phyloP scores from a whole-genome alignment of 2,113 vertebrate genomes.

The Pelvicachromis taeniatus region DNA sequence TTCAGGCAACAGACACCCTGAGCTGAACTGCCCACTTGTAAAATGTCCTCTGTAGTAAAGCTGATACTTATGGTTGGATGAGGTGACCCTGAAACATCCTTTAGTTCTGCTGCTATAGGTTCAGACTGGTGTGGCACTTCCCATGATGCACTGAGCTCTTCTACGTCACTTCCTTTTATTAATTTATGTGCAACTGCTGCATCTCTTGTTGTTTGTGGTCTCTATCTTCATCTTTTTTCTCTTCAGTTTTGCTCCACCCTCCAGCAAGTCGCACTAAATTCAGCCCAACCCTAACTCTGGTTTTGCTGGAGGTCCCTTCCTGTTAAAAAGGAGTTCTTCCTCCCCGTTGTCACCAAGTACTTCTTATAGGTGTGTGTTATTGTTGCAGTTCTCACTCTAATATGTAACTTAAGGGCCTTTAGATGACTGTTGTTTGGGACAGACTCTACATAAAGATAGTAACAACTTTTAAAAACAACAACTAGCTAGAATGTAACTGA shows the following conservation, averaged over 20 bases:
- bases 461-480: neutral
- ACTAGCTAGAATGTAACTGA: neutral
- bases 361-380: neutral
- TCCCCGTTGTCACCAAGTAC: neutral
- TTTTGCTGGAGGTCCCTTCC: neutral
- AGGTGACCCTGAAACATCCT: neutral
- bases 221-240: neutral
- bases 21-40: neutral
- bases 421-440: neutral
- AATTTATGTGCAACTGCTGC: neutral
- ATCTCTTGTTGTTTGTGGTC: neutral
- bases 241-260: neutral
- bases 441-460: neutral
- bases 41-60: neutral
- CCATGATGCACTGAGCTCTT: neutral
- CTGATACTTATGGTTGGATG: neutral
- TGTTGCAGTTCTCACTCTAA: neutral
- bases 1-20: neutral
- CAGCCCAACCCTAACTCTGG: neutral
- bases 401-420: neutral
- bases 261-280: neutral
- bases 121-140: neutral
- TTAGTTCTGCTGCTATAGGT: neutral
- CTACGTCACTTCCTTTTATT: neutral
- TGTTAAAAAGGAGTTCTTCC: neutral